These are phyloP conservation scores for Daptonema setosum DNA, from an alignment of 2,888 invertebrate species.

Conservation along the genomic window DNA sequence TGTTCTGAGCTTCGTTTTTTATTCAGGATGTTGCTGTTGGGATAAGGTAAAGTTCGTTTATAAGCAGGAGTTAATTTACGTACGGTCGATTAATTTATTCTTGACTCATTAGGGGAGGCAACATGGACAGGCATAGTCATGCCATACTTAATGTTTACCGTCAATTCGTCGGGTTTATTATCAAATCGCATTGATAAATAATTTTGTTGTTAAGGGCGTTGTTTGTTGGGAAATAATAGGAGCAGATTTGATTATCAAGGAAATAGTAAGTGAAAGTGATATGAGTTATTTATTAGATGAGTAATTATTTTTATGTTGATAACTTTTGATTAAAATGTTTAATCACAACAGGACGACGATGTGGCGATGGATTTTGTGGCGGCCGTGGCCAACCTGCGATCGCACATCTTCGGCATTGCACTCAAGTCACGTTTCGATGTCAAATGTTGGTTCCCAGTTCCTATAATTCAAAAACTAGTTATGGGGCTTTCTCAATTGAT, in stretches of 20 bases:
- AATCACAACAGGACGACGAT: slow-evolving; percentile 28
- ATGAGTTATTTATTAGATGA: too few relatives aligned
- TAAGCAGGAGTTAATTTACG: too few relatives aligned
- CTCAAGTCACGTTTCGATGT: slow-evolving; percentile 72
- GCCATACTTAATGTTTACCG: too few relatives aligned
- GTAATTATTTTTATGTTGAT: too few relatives aligned
- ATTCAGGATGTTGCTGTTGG: too few relatives aligned
- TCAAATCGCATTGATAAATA: too few relatives aligned
- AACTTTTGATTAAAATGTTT: not conserved
- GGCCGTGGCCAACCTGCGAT: slow-evolving; percentile 73
- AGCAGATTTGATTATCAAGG: not conserved
- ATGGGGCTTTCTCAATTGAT: not conserved
- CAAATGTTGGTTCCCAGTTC: slow-evolving; percentile 57
- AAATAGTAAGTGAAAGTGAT: not conserved
- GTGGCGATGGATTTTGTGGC: slow-evolving; percentile 85
- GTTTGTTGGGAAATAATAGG: not conserved
- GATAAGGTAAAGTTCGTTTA: too few relatives aligned
- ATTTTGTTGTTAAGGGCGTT: not conserved
- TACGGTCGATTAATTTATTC: too few relatives aligned
- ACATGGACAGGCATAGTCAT: too few relatives aligned
- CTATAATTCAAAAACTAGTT: not conserved
- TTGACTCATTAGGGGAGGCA: too few relatives aligned
- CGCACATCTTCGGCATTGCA: slow-evolving; percentile 65
- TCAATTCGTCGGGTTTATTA: too few relatives aligned
- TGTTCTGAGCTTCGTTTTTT: too few relatives aligned